Conservation (phyloP, 37 sponge, comb jelly and placozoan genomes). For the Ephydatia muelleri region DNA sequence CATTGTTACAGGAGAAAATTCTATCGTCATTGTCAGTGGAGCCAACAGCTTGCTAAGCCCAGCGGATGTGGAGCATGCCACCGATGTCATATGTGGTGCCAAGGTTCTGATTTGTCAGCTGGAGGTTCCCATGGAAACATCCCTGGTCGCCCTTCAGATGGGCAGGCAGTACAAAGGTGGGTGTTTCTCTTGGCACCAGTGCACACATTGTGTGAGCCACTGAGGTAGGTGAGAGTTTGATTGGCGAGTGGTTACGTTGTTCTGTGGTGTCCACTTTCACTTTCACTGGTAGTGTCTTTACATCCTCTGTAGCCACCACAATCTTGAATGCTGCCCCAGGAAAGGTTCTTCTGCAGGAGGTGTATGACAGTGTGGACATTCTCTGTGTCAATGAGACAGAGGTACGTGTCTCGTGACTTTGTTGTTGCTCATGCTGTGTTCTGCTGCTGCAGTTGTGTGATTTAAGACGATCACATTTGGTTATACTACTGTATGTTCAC, state of each 20-base stretch:
- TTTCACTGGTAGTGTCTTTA: neutral
- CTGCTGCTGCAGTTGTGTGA: neutral
- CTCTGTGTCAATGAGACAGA: conserved; percentile 97
- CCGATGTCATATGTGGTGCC: conserved; percentile 60
- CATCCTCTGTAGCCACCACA: conserved; percentile 44
- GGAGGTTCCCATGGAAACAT: conserved; percentile 76
- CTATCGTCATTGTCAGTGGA: conserved; percentile 92
- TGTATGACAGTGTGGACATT: conserved; percentile 73
- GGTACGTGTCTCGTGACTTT: conserved; percentile 23
- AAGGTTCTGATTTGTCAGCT: conserved; percentile 91
- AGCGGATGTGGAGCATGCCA: conserved; percentile 67
- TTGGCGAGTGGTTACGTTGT: neutral
- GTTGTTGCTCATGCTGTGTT: neutral
- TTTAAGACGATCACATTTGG: no score
- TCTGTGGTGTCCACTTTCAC: neutral
- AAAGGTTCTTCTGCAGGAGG: conserved; percentile 46
- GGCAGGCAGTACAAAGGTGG: conserved; percentile 71
- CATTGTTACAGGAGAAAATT: conserved; percentile 76
- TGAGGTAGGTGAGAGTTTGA: neutral
- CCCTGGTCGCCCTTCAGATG: conserved; percentile 76
- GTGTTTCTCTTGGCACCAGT: neutral
- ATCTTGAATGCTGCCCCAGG: conserved; percentile 92
- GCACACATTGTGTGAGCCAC: neutral
- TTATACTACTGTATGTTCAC: no score
- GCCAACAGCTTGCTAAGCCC: conserved; percentile 73